A percentile compares a stretch with the other conserved stretches of the same genome.
Evolutionary conservation across 2,888 invertebrate genomes (phyloP).

Genomic region (Agrenia bidenticulata): DNA sequence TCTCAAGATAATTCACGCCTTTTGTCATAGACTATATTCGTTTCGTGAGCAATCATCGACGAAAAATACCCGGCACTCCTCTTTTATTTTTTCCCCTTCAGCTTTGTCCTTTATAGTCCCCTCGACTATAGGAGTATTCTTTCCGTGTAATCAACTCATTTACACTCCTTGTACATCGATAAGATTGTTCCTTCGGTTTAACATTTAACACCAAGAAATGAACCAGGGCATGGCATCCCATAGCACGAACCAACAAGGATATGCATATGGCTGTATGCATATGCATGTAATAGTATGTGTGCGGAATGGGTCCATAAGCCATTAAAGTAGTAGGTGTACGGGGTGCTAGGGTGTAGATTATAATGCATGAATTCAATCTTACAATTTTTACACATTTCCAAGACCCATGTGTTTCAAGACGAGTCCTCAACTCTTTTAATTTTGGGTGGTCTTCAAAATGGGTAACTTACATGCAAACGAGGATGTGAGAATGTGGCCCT

Average conservation of each 20-base stretch:
- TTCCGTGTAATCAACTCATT: background rate
- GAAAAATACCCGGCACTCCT: slow-evolving; percentile 27
- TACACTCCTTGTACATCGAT: background rate
- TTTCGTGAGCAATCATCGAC: slow-evolving; percentile 11
- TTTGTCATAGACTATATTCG: slow-evolving; percentile 16
- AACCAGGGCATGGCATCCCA: too few relatives aligned
- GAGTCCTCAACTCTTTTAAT: background rate
- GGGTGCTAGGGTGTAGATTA: too few relatives aligned
- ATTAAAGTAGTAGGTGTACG: too few relatives aligned
- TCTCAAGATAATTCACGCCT: slow-evolving; percentile 51
- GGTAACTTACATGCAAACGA: slow-evolving; percentile 47
- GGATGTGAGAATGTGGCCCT: background rate
- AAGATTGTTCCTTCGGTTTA: too few relatives aligned
- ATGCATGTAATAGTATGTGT: too few relatives aligned
- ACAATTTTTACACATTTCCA: background rate
- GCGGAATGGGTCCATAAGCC: too few relatives aligned
- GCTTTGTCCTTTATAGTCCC: too few relatives aligned
- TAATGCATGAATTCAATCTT: too few relatives aligned
- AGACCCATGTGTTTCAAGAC: too few relatives aligned
- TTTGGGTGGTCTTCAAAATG: slow-evolving; percentile 46
- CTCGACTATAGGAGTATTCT: background rate
- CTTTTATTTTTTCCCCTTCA: background rate
- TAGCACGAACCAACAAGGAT: too few relatives aligned
- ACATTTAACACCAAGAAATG: too few relatives aligned
- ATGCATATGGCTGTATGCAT: too few relatives aligned